phyloP scores from a whole-genome alignment of 2,113 vertebrate genomes.

The Mixornis gularis region DNA sequence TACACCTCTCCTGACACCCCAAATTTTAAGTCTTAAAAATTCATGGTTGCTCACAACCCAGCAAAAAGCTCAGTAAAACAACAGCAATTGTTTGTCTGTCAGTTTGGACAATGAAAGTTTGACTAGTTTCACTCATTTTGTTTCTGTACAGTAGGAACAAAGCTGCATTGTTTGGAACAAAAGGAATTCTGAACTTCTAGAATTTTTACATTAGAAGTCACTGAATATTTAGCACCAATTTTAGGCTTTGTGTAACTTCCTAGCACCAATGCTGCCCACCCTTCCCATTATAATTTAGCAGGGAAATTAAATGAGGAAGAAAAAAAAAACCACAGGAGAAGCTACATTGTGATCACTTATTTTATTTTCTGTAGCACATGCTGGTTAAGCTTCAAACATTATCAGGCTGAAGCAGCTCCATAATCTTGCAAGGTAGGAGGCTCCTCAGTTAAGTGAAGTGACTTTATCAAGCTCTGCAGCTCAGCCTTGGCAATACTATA shows the following conservation, averaged over 20 bases:
- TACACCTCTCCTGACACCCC: neutral
- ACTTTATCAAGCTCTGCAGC: constrained; percentile 48
- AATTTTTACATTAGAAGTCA: constrained; percentile 33
- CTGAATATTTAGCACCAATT: neutral
- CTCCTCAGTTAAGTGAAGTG: neutral
- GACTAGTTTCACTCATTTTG: constrained; percentile 47
- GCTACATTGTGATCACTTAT: neutral
- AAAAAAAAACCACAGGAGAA: neutral
- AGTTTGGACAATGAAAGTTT: constrained; percentile 32
- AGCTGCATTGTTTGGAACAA: constrained; percentile 45
- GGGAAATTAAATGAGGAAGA: neutral
- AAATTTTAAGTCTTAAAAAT: neutral
- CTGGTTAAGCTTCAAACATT: neutral
- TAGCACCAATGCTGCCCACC: neutral
- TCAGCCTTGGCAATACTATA: constrained; percentile 47
- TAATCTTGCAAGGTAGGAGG: constrained; percentile 47
- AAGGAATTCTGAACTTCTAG: constrained; percentile 37
- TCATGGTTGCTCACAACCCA: neutral
- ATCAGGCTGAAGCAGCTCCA: constrained; percentile 45
- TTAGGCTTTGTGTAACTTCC: neutral
- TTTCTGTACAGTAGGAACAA: constrained; percentile 24
- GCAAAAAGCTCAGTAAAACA: neutral
- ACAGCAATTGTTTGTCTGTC: neutral
- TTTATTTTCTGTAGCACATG: neutral
- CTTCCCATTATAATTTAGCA: neutral